Base-by-base conservation (phyloP, 2,888 invertebrate species). In the Osmoderma eremita region DNA sequence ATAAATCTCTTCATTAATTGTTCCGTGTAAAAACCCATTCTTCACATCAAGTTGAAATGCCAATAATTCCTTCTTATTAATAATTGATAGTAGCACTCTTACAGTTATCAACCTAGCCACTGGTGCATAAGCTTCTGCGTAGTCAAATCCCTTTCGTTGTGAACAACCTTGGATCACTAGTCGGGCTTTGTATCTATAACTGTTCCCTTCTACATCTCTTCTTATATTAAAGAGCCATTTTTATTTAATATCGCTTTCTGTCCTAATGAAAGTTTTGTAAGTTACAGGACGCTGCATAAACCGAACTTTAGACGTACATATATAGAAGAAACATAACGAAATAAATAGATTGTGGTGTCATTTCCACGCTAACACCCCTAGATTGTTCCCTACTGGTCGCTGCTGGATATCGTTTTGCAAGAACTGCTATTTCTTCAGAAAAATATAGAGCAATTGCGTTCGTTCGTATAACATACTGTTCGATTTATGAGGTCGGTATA, bases 1-100 rank as follows among this genome's bases (percentile, higher is more conserved):
- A 63, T 73, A 78, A 2, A 77, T 67, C 15, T 75, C 72, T 51
- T 75, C 74, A 13, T 73, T 48, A 6, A 76, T 30, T 39, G 65
- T 56, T 13, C 77, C 75, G 67, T 77, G 72, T 10, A 77, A 67
- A 69, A 78, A 78, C 0, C 76, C 75, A 66, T 72, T 74, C 67
- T 73, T 76, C n/a, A 77, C 76, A 66, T 78, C 76, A 67, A 74
- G 54, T 61, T 75, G 76, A 22, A 49, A n/a, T n/a, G 67, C 51
- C 8, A 38, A n/a, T 1, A 73, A 49, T 24, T 70, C 54, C 61
- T 64, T 50, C 39, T 73, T 53, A 42, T 69, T 64, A 13, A 70
- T 63, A 5, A 75, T 50, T 12, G 69, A n/a, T 18, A 68, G 30
- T 10, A 75, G 62, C 53, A 70, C 66, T 58, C 72, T 69, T 41